phyloP scores from a whole-genome alignment of 2,113 vertebrate genomes.

The Puffinus mauretanicus region DNA sequence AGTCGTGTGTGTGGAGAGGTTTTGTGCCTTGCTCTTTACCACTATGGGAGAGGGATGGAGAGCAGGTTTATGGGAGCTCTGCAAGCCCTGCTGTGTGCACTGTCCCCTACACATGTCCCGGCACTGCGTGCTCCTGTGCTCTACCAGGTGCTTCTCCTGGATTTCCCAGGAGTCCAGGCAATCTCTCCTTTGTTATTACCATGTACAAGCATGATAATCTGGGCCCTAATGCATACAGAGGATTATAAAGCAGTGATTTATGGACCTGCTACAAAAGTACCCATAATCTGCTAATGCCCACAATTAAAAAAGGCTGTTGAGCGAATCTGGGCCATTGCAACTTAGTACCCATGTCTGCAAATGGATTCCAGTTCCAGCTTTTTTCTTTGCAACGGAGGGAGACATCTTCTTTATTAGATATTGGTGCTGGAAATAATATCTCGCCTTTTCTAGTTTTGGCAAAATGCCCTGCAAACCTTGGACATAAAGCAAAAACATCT shows the following conservation, averaged over 20 bases:
- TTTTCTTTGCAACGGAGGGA: neutral
- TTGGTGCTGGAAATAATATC: neutral
- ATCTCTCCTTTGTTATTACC: slow-evolving; percentile 20
- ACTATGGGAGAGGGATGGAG: neutral
- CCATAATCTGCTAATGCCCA: slow-evolving; percentile 2
- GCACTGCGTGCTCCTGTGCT: neutral
- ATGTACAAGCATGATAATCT: slow-evolving; percentile 37
- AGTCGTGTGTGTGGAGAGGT: fast-evolving
- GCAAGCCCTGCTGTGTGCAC: neutral
- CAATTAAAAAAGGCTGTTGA: slow-evolving; percentile 14
- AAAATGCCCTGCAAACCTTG: neutral
- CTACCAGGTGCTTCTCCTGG: neutral
- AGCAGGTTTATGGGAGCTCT: neutral
- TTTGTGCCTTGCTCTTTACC: neutral
- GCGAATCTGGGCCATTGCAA: neutral
- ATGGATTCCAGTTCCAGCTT: neutral
- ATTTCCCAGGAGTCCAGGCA: slow-evolving; percentile 16
- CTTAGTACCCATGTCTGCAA: neutral
- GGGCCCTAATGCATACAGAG: neutral
- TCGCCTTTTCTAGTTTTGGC: neutral
- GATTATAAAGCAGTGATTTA: slow-evolving; percentile 38
- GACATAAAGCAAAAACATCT: neutral
- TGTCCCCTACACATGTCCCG: neutral
- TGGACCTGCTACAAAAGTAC: neutral
- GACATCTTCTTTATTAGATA: neutral